Base-by-base conservation (phyloP, 2,797 vertebrate genomes). In the Danio tinwini region DNA sequence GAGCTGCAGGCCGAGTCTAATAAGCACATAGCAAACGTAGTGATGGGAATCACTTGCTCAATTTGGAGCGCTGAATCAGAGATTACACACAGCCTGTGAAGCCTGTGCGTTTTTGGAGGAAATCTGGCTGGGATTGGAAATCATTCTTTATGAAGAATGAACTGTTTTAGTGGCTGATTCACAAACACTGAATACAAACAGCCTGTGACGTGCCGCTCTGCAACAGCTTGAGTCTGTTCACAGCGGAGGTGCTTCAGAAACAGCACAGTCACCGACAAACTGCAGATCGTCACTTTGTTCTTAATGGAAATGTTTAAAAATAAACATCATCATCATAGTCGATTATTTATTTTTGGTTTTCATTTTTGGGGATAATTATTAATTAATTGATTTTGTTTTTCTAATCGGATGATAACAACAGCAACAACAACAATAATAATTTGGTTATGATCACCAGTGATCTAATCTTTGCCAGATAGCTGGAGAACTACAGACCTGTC, bases 1-100 rank as follows among this genome's bases (percentile, higher is more conserved):
- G 59, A 80, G 59, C 69, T 45, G 77, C 58, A 29, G 76, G 47
- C 29, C 10, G 1, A 49, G 45, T 37, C 52, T 73, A 80, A 81
- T 81, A 67, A 62, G 16, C 49, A 58, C 65, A 29, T 19, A 39
- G 59, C 16, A 75, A 40, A 45, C 37, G 53, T 53, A 6, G 45
- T 62, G 76, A 70, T 61, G 39, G 64, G 21, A 69, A 53, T 62
- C 50, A 50, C 10, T 64, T 17, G 37, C 44, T 63, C 56, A 19
- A 29, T 58, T 29, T 29, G 29, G 29, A 29, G 29, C 29, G 3
- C 55, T 68, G 13, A 2, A 80, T 76, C 74, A 72, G 29, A 71
- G 61, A 47, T 53, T 67, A 8, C 7, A 8, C 47, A 47, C 21
- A 40, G 2, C 19, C 42, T 55, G 1, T 8, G 16, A 37, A 37